Evolutionary conservation across 2,113 vertebrate species (phyloP).

Genomic region (Erythrolamprus reginae): DNA sequence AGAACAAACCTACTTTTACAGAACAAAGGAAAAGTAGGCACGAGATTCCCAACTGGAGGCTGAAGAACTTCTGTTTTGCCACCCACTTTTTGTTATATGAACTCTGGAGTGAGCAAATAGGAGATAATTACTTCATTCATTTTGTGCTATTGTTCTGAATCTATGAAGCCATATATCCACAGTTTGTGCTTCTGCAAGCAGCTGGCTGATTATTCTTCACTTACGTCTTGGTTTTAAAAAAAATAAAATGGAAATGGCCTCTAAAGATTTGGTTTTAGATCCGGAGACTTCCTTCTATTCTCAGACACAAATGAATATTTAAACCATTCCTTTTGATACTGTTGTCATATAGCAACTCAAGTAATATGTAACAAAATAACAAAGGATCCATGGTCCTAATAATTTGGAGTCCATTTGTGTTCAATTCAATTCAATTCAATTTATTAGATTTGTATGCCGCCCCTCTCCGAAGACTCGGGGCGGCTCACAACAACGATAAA

Average conservation of each 20-base stretch:
- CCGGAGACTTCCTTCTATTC: constrained; percentile 33
- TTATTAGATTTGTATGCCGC: no score
- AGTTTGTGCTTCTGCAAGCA: constrained; percentile 18
- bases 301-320: constrained; percentile 54
- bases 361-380: constrained; percentile 34
- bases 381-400: constrained; percentile 59
- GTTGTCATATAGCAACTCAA: constrained; percentile 51
- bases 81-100: neutral
- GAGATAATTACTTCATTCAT: constrained; percentile 29
- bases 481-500: no score
- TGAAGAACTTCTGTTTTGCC: constrained; percentile 14
- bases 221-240: constrained; percentile 7
- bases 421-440: no score
- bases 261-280: constrained; percentile 49
- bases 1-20: constrained; percentile 5
- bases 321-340: constrained; percentile 52
- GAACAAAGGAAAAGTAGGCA: constrained; percentile 10
- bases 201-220: constrained; percentile 38
- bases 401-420: constrained; percentile 64
- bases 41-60: neutral
- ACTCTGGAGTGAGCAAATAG: constrained; percentile 15
- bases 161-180: neutral
- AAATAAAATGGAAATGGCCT: constrained; percentile 43
- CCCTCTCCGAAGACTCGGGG: no score
- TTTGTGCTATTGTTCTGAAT: constrained; percentile 4